Base-by-base conservation (phyloP, 2,113 vertebrate species). In the Plecturocebus donacophilus region DNA sequence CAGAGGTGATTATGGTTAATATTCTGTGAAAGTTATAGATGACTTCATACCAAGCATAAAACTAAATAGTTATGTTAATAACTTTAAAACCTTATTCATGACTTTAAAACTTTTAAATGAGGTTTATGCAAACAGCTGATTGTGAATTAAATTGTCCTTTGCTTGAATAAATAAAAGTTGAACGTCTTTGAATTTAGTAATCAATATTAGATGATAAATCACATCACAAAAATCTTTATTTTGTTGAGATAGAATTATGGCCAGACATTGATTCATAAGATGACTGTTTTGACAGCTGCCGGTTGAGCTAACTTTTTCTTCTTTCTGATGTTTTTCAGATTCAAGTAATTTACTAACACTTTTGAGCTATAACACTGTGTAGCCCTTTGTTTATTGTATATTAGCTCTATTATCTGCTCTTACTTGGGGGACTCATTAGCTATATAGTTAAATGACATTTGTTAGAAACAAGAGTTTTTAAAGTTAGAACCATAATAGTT, bases 11-110 rank as follows among this genome's bases (percentile, higher is more conserved):
- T 94, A 68, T 89, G 96, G 81, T 96, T 96, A 93, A 96, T 94
- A 91, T 27, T 27, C 88, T 75, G 91, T 95, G 87, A 95, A 91
- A 83, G 64, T 92, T 79, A 85, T 17, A 94, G 93, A 84, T 4
- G 21, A 54, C 71, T 95, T 97, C 87, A 94, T 87, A 73, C 45
- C 94, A 94, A 97, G 56, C 94, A 92, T 93, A 90, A 96, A 96
- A 96, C 95, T 94, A 93, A 97, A 87, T 54, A 90, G 87, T 70
- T 76, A 85, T 16, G 45, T 96, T 95, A 92, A 85, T 91, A 95
- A 52, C n/a, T 87, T 94, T 89, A 89, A 97, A 93, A 87, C 47
- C 25, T 92, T 75, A 80, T 86, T 94, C 45, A 73, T 32, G 83
- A 84, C 89, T 96, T 83, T 30, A 85, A 82, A 96, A 81, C 32